Evolutionary conservation across 2,113 vertebrate species (phyloP).

Genomic region (Mobula hypostoma): DNA sequence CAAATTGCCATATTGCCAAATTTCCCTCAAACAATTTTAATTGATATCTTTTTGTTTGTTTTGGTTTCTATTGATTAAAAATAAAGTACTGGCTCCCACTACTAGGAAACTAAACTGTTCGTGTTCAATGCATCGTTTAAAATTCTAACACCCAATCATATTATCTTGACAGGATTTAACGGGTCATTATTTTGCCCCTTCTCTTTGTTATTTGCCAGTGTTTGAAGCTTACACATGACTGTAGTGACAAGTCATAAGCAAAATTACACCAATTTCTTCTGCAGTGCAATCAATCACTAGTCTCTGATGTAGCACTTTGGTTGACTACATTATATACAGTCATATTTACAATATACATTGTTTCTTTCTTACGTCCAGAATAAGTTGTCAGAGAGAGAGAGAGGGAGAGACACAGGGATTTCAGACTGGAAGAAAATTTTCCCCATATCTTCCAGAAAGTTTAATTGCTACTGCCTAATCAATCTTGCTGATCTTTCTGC

Average conservation of each 20-base stretch:
- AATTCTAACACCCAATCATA: not conserved
- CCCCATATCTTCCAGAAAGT: not conserved
- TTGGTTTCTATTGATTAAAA: not conserved
- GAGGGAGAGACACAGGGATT: not conserved
- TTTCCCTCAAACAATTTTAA: not conserved
- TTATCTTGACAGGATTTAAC: not conserved
- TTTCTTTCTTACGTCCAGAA: conserved; percentile 1
- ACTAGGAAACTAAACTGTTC: not conserved
- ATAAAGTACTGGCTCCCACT: not conserved
- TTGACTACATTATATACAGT: not conserved
- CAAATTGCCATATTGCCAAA: not conserved
- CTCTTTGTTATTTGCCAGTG: not conserved
- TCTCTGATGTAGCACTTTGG: not conserved
- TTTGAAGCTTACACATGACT: not conserved
- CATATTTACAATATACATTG: not conserved
- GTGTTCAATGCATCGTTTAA: not conserved
- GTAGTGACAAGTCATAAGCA: not conserved
- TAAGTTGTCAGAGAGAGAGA: not conserved
- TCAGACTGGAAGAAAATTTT: not conserved
- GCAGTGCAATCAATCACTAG: conserved; percentile 25
- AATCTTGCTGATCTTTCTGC: not conserved
- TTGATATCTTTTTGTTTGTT: not conserved
- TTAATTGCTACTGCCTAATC: not conserved
- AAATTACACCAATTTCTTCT: not conserved
- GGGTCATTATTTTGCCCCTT: not conserved